A percentile compares a stretch with the other conserved stretches of the same genome.
phyloP scores from a whole-genome alignment of 2,888 invertebrate species.

The Pyrocoelia pectoralis region DNA sequence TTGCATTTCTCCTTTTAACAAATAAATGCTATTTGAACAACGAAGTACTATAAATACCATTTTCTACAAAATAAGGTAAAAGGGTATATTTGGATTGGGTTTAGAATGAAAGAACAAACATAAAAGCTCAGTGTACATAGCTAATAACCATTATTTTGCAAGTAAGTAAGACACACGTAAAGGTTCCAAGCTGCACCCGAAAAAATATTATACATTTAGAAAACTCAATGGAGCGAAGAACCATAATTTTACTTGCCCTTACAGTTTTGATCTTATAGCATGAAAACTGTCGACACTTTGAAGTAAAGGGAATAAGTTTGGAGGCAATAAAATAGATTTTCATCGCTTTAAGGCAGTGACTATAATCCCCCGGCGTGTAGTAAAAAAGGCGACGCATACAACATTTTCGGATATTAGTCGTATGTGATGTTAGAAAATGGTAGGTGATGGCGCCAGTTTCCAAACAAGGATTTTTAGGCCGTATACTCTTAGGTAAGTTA shows the following conservation, averaged over 20 bases:
- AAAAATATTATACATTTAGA: constrained; percentile 26
- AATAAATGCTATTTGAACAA: constrained; percentile 4
- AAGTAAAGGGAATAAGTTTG: constrained; percentile 44
- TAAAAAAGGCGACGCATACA: constrained; percentile 48
- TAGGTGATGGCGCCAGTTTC: constrained; percentile 36
- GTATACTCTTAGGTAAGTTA: not conserved
- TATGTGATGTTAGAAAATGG: constrained; percentile 36
- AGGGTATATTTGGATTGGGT: not conserved
- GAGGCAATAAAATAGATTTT: constrained; percentile 45
- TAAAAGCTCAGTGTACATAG: not conserved
- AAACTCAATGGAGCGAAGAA: constrained; percentile 29
- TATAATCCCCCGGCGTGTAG: constrained; percentile 48
- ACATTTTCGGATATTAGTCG: constrained; percentile 48
- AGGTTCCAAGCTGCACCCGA: constrained; percentile 8
- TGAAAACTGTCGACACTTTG: constrained; percentile 44
- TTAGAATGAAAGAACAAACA: not conserved
- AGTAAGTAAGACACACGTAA: constrained; percentile 5
- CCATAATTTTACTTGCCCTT: constrained; percentile 30
- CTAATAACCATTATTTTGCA: constrained; percentile 5
- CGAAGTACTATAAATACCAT: not conserved
- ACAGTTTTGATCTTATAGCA: constrained; percentile 41
- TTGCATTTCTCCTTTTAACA: constrained; percentile 16
- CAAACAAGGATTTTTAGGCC: constrained; percentile 29
- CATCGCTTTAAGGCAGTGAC: constrained; percentile 45
- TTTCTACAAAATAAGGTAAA: not conserved